phyloP scores from a whole-genome alignment of 2,113 vertebrate genomes.

The Myiagra hebetior region DNA sequence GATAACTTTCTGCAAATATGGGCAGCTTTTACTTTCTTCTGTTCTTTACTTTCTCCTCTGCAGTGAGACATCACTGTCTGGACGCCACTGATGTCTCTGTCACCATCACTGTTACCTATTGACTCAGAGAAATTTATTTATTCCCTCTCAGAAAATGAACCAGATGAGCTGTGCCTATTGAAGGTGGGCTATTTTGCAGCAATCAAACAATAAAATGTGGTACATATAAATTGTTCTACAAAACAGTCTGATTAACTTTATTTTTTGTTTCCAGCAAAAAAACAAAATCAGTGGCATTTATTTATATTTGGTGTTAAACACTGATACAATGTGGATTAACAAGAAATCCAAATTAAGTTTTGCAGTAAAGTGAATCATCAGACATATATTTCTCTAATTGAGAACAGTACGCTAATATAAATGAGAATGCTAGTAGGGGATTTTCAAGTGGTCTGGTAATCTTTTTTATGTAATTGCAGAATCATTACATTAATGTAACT shows the following conservation, averaged over 20 bases:
- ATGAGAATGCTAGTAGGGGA: not conserved
- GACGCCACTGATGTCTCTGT: not conserved
- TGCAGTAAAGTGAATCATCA: not conserved
- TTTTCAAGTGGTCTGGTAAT: conserved; percentile 5
- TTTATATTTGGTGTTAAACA: not conserved
- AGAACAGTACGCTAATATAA: not conserved
- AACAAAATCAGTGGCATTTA: not conserved
- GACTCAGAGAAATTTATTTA: not conserved
- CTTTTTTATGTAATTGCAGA: not conserved
- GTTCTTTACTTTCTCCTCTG: not conserved
- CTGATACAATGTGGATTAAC: not conserved
- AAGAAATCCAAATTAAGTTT: not conserved
- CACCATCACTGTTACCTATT: not conserved
- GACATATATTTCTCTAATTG: not conserved
- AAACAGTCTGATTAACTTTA: not conserved
- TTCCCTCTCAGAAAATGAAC: not conserved
- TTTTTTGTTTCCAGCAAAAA: not conserved
- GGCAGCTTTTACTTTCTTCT: not conserved
- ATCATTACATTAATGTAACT: not conserved
- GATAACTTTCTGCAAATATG: not conserved
- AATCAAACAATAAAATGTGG: not conserved
- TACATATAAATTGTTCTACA: not conserved
- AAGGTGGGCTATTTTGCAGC: not conserved
- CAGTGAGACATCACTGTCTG: not conserved
- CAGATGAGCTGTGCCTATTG: not conserved